Conservation (phyloP, 2,888 invertebrate species). For the Megaustenia siamemsis region DNA sequence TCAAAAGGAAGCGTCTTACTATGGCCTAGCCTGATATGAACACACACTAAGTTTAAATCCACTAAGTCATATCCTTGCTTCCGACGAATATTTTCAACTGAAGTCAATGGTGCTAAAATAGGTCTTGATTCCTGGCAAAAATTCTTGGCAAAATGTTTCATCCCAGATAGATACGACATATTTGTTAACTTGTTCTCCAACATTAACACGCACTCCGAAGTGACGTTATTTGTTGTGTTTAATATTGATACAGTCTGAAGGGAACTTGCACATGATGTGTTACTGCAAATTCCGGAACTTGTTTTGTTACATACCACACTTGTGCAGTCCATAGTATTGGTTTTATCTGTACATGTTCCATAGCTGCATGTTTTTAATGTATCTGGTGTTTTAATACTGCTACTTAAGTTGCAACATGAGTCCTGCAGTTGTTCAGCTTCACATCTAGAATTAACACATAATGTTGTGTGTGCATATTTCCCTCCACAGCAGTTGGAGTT, state of each 20-base stretch:
- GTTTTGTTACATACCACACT: not conserved
- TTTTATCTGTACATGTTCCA: not conserved
- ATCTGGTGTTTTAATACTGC: not conserved
- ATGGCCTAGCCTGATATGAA: conserved; percentile 54
- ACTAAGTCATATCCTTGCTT: conserved; percentile 27
- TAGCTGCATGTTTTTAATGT: not conserved
- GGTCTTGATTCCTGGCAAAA: not conserved
- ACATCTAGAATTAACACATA: not conserved
- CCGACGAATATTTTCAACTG: conserved; percentile 14
- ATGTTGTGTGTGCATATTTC: not conserved
- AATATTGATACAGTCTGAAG: not conserved
- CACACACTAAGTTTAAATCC: conserved; percentile 51
- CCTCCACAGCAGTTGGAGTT: conserved; percentile 17
- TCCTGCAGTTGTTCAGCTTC: too few species aligned
- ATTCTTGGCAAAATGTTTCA: not conserved
- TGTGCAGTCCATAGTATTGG: not conserved
- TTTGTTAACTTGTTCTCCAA: not conserved
- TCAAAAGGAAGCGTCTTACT: conserved; percentile 50
- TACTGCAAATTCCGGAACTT: not conserved
- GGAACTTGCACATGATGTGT: not conserved
- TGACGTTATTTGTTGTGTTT: not conserved
- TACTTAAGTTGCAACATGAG: not conserved
- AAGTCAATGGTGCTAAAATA: not conserved
- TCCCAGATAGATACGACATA: not conserved
- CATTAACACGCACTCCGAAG: not conserved